phyloP scores from a whole-genome alignment of 92 coral and sea anemone species.

The Epizoanthus illoricatus region DNA sequence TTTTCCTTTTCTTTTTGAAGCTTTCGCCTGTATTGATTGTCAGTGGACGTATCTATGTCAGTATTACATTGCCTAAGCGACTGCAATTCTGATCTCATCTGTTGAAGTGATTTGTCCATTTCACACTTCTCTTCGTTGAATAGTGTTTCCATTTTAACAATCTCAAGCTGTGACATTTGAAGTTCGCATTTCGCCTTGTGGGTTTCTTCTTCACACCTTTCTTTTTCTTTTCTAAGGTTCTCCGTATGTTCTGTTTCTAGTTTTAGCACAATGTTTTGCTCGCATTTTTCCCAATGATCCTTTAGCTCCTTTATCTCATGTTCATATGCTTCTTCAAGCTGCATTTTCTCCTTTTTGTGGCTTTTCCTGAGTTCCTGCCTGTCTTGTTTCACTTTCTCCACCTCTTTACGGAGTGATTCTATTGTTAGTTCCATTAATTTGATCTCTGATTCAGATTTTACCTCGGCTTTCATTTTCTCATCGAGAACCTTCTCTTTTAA shows the following conservation, averaged over 20 bases:
- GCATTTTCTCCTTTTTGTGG: constrained; percentile 66
- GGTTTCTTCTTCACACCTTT: constrained; percentile 55
- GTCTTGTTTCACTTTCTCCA: constrained; percentile 81
- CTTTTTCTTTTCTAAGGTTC: constrained; percentile 71
- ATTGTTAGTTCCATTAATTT: constrained; percentile 76
- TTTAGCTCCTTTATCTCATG: constrained; percentile 63
- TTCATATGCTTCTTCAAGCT: constrained; percentile 66
- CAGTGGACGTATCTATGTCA: constrained; percentile 56
- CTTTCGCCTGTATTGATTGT: constrained; percentile 69
- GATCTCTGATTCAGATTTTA: constrained; percentile 57
- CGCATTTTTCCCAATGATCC: constrained; percentile 62
- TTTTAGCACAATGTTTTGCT: constrained; percentile 51
- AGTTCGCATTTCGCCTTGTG: constrained; percentile 63
- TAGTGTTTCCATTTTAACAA: constrained; percentile 66
- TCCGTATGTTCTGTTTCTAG: constrained; percentile 69
- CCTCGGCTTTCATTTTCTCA: constrained; percentile 54
- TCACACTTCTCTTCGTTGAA: constrained; percentile 78
- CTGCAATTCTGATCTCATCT: constrained; percentile 57
- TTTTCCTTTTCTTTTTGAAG: constrained; percentile 80
- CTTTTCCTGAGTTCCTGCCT: constrained; percentile 79
- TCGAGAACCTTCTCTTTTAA: constrained; percentile 50
- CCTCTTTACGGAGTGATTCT: constrained; percentile 78
- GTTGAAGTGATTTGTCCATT: constrained; percentile 57
- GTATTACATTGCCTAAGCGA: constrained; percentile 51
- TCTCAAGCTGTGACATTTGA: constrained; percentile 51